Conservation (phyloP, 2,888 invertebrate genomes). For the Cyclophora albipunctata region DNA sequence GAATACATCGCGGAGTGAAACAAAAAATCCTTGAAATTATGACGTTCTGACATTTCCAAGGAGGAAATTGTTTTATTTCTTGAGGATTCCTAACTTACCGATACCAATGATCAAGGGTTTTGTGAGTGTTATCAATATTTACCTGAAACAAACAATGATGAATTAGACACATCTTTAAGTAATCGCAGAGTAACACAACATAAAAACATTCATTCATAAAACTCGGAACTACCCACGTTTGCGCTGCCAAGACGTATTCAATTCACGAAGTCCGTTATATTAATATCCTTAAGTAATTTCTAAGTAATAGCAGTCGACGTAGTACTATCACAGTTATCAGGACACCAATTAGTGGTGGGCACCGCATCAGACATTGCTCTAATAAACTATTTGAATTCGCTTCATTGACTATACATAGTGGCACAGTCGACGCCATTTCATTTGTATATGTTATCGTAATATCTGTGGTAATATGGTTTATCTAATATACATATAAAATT, state of each 20-base stretch:
- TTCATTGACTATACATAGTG: conserved; percentile 39
- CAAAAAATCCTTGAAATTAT: conserved; percentile 46
- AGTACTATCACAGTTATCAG: conserved; percentile 2
- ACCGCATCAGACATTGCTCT: conserved; percentile 20
- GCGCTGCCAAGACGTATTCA: no score
- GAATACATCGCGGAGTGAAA: conserved; percentile 49
- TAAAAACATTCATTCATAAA: no score
- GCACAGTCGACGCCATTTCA: conserved; percentile 22
- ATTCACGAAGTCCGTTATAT: no score
- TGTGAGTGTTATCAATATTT: conserved; percentile 11
- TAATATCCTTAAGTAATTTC: no score
- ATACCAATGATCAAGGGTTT: neutral
- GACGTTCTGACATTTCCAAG: conserved; percentile 19
- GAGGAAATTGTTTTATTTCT: conserved; percentile 1
- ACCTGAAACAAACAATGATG: conserved; percentile 44
- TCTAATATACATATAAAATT: no score
- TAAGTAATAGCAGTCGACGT: neutral
- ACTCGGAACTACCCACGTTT: no score
- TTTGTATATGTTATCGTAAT: no score
- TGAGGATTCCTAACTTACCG: no score
- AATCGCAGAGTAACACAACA: no score
- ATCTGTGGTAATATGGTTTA: no score
- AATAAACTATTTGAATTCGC: conserved; percentile 36
- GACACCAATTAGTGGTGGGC: conserved; percentile 15
- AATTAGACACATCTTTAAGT: neutral